A percentile compares a stretch with the other conserved stretches of the same genome.
These are phyloP conservation scores for Sminthurides aquaticus DNA, from an alignment of 2,888 invertebrate species.

Conservation along the genomic window DNA sequence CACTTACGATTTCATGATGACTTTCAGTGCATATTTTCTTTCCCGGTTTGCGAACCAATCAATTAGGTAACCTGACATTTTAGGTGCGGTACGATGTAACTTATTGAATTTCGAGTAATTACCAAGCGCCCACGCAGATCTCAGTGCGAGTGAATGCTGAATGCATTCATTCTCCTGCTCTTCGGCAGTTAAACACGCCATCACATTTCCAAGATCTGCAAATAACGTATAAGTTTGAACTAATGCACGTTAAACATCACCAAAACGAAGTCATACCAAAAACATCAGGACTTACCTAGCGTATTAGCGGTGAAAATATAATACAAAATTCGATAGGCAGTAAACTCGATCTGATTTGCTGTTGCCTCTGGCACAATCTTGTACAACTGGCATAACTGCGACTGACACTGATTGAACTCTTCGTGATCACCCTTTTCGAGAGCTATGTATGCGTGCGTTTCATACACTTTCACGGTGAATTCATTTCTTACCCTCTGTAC, in stretches of 20 bases:
- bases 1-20: conserved; percentile 94
- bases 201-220: conserved; percentile 85
- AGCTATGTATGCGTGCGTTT: conserved; percentile 95
- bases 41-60: conserved; percentile 97
- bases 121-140: conserved; percentile 86
- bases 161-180: conserved; percentile 76
- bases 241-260: no score
- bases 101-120: conserved; percentile 90
- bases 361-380: conserved; percentile 52
- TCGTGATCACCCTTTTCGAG: conserved; percentile 97
- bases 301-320: conserved; percentile 97
- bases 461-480: conserved; percentile 96
- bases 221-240: no score
- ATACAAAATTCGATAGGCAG: conserved; percentile 91
- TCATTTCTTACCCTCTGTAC: conserved; percentile 92
- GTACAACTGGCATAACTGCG: conserved; percentile 92
- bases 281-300: conserved; percentile 70
- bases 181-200: conserved; percentile 68
- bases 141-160: conserved; percentile 74
- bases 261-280: no score
- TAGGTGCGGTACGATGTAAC: conserved; percentile 78
- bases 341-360: conserved; percentile 80
- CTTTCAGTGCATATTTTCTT: conserved; percentile 81
- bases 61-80: conserved; percentile 93
- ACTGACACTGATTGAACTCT: conserved; percentile 99